phyloP scores from a whole-genome alignment of 1,140 invertebrate genomes.

The Neoseiulus cucumeris region DNA sequence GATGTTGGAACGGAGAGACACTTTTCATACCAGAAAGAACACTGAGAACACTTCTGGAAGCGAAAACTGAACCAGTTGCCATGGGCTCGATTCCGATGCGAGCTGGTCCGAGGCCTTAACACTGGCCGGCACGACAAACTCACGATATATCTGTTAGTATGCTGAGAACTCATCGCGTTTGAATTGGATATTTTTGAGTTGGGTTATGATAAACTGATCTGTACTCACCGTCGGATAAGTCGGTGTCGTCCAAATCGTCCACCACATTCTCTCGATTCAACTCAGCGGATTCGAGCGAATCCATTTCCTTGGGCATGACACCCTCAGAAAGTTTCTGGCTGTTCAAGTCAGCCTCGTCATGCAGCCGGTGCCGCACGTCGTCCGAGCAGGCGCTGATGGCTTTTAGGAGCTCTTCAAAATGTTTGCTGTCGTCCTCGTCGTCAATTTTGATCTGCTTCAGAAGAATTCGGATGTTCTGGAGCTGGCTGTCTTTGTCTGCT shows the following conservation, averaged over 20 bases:
- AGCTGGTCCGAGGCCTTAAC: too few species aligned
- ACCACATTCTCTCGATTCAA: slow-evolving; percentile 9
- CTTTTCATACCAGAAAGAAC: too few species aligned
- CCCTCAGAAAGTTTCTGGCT: not conserved
- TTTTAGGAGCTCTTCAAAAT: not conserved
- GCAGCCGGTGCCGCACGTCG: not conserved
- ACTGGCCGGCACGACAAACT: too few species aligned
- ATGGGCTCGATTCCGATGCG: too few species aligned
- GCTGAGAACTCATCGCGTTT: too few species aligned
- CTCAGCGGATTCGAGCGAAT: slow-evolving; percentile 6
- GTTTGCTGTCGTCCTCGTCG: not conserved
- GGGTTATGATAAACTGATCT: too few species aligned
- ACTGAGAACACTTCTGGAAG: too few species aligned
- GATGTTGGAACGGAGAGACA: too few species aligned
- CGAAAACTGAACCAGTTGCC: too few species aligned
- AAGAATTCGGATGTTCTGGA: not conserved
- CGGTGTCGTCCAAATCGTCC: slow-evolving; percentile 8
- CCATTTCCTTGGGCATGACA: not conserved
- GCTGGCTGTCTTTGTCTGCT: not conserved
- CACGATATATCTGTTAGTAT: too few species aligned
- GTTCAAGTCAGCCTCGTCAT: not conserved
- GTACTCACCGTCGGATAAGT: slow-evolving; percentile 7
- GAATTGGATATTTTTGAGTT: too few species aligned
- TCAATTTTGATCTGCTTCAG: not conserved
- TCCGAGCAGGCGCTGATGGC: not conserved